A percentile compares a stretch with the other conserved stretches of the same genome.
phyloP scores from a whole-genome alignment of 37 sponge, comb jelly and placozoan species.

The Hexactinellida sp. region DNA sequence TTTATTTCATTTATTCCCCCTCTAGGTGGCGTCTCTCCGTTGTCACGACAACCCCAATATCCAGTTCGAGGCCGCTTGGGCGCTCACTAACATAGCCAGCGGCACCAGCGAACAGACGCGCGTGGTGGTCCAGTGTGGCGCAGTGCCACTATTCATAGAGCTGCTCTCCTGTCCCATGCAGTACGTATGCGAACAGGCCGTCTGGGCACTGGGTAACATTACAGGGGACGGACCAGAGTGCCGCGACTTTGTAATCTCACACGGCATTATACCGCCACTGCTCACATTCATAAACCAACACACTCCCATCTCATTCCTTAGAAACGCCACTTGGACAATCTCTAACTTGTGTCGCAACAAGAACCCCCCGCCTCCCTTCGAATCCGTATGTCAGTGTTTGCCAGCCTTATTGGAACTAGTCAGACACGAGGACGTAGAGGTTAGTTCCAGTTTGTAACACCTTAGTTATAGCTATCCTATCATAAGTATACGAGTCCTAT shows the following conservation, averaged over 20 bases:
- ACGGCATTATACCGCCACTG: conserved; percentile 23
- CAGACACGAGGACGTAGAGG: conserved; percentile 56
- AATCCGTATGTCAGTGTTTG: conserved; percentile 41
- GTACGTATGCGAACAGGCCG: conserved; percentile 25
- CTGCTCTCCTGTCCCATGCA: conserved; percentile 35
- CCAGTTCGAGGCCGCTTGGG: conserved; percentile 94
- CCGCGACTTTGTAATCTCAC: conserved; percentile 34
- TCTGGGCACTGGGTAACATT: conserved; percentile 60
- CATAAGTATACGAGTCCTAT: too few species aligned
- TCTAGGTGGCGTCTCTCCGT: background rate
- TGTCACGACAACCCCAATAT: conserved; percentile 46
- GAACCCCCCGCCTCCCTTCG: conserved; percentile 37
- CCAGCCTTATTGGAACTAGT: conserved; percentile 64
- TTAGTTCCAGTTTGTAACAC: conserved; percentile 21
- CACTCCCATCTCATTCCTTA: conserved; percentile 16
- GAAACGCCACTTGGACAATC: conserved; percentile 44
- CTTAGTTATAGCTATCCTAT: background rate
- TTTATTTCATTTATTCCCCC: background rate
- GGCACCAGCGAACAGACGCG: conserved; percentile 81
- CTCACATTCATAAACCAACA: conserved; percentile 21
- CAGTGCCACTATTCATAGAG: conserved; percentile 64
- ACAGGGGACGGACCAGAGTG: conserved; percentile 47
- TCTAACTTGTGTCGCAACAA: conserved; percentile 53
- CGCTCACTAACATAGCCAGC: conserved; percentile 89
- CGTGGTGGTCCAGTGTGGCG: conserved; percentile 58